Base-by-base conservation (phyloP, 2,888 invertebrate genomes). In the Dasysyrphus tricinctus region DNA sequence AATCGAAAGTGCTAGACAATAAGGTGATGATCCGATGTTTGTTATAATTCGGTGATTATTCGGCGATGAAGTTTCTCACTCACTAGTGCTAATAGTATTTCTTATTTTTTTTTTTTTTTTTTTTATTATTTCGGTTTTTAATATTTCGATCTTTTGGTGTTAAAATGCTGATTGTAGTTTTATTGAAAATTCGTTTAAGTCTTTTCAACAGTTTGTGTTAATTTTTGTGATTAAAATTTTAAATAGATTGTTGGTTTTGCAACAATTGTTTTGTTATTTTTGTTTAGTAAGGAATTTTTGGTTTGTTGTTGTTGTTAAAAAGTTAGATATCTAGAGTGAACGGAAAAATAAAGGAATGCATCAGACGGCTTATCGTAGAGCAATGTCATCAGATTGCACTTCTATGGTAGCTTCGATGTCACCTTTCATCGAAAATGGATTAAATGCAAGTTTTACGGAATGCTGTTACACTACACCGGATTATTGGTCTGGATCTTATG, bases 401-500 rank as follows among this genome's bases (percentile, higher is more conserved):
- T 90, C 90, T 84, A 91, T 92, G 89, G 90, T 92, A 80, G 88
- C 90, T 88, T 89, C 89, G 61, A 91, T 92, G 91, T 86, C 86
- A 54, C 90, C 91, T 9, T 91, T 92, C 81, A 89, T 91, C 88
- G 91, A 92, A 79, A 92, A 90, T 82, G 91, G 91, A 67, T 89
- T 92, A 65, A 90, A 89, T 78, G 88, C 89, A 19, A 91, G 90
- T 73, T 88, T 92, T 67, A 89, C 91, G 80, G 92, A 93, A 87
- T 93, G 92, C 76, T 92, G 92, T 78, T 92, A 91, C 83, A 87
- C 91, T 29, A 44, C 82, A 3, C 90, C 91, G 70, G 92, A 92
- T 78, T 92, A 91, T 88, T 93, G 92, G 92, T 88, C 85, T 63
- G 88, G 91, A 5, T 92, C 93, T 44, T 93, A 93, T 88, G 91